A percentile compares a stretch with the other conserved stretches of the same genome.
phyloP scores from a whole-genome alignment of 2,888 invertebrate genomes.

The Epirrhoe tristata region DNA sequence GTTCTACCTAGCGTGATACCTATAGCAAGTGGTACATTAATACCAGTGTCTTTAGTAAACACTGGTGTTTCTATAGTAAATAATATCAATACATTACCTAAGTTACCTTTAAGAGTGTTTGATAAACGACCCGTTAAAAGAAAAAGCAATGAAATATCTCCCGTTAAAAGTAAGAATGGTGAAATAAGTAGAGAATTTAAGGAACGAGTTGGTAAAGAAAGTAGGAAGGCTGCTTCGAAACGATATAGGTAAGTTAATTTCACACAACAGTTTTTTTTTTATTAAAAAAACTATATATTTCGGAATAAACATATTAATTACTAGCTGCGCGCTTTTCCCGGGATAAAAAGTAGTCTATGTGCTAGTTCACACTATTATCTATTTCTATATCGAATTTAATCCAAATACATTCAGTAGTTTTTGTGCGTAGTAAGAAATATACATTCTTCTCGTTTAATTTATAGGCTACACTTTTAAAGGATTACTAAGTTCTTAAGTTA shows the following conservation, averaged over 20 bases:
- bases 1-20: slow-evolving; percentile 54
- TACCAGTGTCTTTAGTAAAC: slow-evolving; percentile 64
- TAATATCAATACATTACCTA: slow-evolving; percentile 45
- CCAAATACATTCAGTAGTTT: too few relatives aligned
- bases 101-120: slow-evolving; percentile 53
- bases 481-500: too few relatives aligned
- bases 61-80: slow-evolving; percentile 38
- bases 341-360: too few relatives aligned
- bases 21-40: slow-evolving; percentile 61
- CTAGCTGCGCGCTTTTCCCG: too few relatives aligned
- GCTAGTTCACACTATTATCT: too few relatives aligned
- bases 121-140: slow-evolving; percentile 55
- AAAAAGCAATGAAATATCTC: slow-evolving; percentile 40
- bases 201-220: slow-evolving; percentile 51
- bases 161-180: not conserved
- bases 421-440: too few relatives aligned
- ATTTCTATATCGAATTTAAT: too few relatives aligned
- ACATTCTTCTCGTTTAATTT: too few relatives aligned
- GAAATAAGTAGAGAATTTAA: slow-evolving; percentile 23
- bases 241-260: slow-evolving; percentile 57
- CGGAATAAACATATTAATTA: too few relatives aligned
- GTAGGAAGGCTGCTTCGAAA: slow-evolving; percentile 69
- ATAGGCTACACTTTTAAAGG: too few relatives aligned
- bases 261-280: not conserved
- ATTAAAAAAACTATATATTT: too few relatives aligned